Percentiles rank a stretch among this genome's conserved stretches.
phyloP scores from a whole-genome alignment of 2,888 invertebrate species.

The Hirtodrosophila confusa region DNA sequence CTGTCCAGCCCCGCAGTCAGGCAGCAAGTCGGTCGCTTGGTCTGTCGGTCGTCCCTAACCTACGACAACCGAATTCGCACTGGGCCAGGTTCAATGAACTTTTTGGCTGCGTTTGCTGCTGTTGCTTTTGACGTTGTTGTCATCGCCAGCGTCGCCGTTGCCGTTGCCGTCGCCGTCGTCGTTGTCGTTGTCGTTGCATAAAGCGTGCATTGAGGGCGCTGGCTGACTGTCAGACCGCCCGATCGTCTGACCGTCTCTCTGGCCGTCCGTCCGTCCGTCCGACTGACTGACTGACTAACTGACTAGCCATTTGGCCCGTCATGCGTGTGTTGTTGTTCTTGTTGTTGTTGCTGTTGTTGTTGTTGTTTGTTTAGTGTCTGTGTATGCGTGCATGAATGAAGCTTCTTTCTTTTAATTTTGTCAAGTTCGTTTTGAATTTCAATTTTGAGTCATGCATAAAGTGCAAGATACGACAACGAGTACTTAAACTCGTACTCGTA shows the following conservation, averaged over 20 bases:
- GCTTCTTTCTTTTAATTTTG: conserved; percentile 81
- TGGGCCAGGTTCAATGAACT: conserved; percentile 80
- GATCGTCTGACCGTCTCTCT: conserved; percentile 23
- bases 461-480: conserved; percentile 63
- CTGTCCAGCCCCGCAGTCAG: conserved; percentile 51
- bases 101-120: conserved; percentile 72
- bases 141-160: conserved; percentile 35
- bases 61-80: conserved; percentile 79
- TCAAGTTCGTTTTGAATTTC: conserved; percentile 80
- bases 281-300: conserved; percentile 23
- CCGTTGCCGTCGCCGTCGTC: conserved; percentile 52
- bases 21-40: conserved; percentile 32
- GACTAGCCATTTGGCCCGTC: conserved; percentile 59
- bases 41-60: conserved; percentile 73
- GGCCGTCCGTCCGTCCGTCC: conserved; percentile 18
- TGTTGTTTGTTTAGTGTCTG: conserved; percentile 51
- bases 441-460: conserved; percentile 78
- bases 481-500: conserved; percentile 43
- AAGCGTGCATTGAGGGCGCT: conserved; percentile 78
- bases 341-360: conserved; percentile 24
- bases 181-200: conserved; percentile 61
- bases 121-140: conserved; percentile 42
- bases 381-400: conserved; percentile 78
- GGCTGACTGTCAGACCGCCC: conserved; percentile 54
- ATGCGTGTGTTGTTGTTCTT: conserved; percentile 66